Evolutionary conservation across 1,140 invertebrate genomes (phyloP), one percentile per base, ranked within the genome.

Genomic region (Acyrthosiphon pisum): DNA sequence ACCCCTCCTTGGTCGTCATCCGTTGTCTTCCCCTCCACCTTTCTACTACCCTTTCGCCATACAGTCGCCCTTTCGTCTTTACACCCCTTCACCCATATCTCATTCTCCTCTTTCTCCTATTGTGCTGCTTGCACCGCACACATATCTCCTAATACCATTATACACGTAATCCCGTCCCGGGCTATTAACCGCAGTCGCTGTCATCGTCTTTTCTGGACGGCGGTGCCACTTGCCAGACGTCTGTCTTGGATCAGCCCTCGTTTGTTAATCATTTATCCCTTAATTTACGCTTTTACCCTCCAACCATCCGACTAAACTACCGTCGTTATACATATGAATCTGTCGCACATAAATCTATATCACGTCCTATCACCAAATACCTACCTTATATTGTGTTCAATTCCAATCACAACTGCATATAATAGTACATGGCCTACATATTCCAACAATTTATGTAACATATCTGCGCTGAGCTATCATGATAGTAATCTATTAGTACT

Each of bases 251-350:
- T 89, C 48, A 89, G 7, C 48, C 87, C 87, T 37, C 48, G 87
- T 53, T 89, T 89, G 87, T 53, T 89, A 53, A 89, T 89, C 48
- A 89, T 76, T 76, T 76, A 76, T 89, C 48, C 87, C 87, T 50
- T 53, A 37, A 89, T 53, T 37, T 89, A 9, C 48, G 7, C 20
- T 22, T 53, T 23, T 23, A 53, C 26, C 26, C 20, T 50, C 14
- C 20, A 6, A 7, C 6, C 20, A 8, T 35, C 6, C 18, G 41
- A 86, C 14, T 46, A 35, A 53, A 89, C 48, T 14, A 6, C 20
- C 22, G 41, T 84, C 22, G 26, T 26, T 46, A 8, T 35, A 88
- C 86, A 88, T 23, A 20, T 46, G 46, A 88, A 88, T n/a, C 9
- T 9, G 8, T 53, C 22, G n/a, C 14, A 53, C 1, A 50, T 30